phyloP scores from a whole-genome alignment of 2,113 vertebrate species.

The Tichodroma muraria region DNA sequence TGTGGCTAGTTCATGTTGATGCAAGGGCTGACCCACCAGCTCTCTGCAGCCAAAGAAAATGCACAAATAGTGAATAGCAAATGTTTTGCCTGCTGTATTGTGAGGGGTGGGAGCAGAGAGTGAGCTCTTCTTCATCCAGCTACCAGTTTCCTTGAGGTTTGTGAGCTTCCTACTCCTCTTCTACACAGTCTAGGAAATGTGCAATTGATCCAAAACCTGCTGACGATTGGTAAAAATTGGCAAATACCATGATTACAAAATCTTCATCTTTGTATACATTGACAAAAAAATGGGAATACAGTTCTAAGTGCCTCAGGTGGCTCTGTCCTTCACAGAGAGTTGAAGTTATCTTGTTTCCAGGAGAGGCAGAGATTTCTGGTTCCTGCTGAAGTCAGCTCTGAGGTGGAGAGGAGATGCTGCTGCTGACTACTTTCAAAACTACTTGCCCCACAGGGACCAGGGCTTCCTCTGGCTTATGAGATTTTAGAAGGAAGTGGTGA shows the following conservation, averaged over 20 bases:
- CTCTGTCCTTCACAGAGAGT: neutral
- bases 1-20: neutral
- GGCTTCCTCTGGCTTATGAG: neutral
- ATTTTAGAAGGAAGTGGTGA: neutral
- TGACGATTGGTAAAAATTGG: neutral
- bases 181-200: neutral
- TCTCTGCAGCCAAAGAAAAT: neutral
- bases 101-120: neutral
- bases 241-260: neutral
- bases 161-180: neutral
- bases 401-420: neutral
- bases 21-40: neutral
- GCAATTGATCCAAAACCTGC: neutral
- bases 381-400: neutral
- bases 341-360: neutral
- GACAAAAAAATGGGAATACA: neutral
- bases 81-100: neutral
- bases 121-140: neutral
- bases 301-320: neutral
- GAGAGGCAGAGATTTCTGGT: neutral
- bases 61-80: neutral
- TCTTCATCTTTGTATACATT: neutral
- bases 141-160: neutral
- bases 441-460: fast-evolving
- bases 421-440: neutral